These are phyloP conservation scores for Aurelia aurita DNA, from an alignment of 30 jellyfish, hydroid and myxozoan genomes.

Conservation along the genomic window DNA sequence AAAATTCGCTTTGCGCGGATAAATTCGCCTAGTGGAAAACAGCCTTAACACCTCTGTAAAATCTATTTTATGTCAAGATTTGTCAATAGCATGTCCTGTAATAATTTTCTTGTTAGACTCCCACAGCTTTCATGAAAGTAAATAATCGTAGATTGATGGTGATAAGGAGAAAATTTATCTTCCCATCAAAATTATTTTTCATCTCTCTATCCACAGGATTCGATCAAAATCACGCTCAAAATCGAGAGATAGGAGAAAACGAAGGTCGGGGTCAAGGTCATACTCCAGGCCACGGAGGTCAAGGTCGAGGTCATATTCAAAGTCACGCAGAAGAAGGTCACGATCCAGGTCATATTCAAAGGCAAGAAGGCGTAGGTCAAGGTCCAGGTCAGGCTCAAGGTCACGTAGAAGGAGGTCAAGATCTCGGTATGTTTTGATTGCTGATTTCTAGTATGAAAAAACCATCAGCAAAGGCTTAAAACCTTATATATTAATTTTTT, in stretches of 20 bases:
- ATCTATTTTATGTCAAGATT: too few species aligned
- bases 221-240: conserved; percentile 56
- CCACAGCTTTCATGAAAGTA: too few species aligned
- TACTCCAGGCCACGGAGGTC: conserved; percentile 45
- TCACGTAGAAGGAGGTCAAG: conserved; percentile 60
- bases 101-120: too few species aligned
- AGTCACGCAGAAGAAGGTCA: conserved; percentile 70
- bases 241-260: conserved; percentile 56
- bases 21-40: too few species aligned
- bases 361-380: conserved; percentile 66
- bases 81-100: too few species aligned
- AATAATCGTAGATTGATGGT: too few species aligned
- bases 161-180: too few species aligned
- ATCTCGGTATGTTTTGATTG: conserved; percentile 28
- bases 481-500: too few species aligned
- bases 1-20: too few species aligned
- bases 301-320: conserved; percentile 58
- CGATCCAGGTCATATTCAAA: conserved; percentile 62
- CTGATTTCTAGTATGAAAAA: neutral
- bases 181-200: neutral
- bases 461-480: too few species aligned
- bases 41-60: too few species aligned
- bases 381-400: conserved; percentile 60
- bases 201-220: neutral
- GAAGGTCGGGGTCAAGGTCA: neutral